These are phyloP conservation scores for Chloroceryle inda DNA, from an alignment of 2,797 vertebrate species.

Conservation along the genomic window DNA sequence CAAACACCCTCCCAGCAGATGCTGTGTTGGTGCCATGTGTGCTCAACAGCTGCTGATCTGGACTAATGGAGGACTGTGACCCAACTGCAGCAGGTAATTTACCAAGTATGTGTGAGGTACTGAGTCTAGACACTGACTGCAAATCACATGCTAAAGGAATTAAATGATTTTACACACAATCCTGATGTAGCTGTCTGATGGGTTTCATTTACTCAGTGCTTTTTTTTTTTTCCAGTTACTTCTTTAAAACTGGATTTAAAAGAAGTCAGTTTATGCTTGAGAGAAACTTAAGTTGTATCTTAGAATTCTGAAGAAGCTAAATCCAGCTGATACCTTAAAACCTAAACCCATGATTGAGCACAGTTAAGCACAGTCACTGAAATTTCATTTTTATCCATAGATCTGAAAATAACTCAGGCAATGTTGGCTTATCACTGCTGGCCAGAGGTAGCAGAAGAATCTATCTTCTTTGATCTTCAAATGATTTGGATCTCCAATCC, in stretches of 20 bases:
- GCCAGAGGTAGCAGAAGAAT: background rate
- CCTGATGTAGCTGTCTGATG: background rate
- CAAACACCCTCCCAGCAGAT: background rate
- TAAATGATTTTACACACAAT: background rate
- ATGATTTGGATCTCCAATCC: no score
- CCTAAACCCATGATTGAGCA: background rate
- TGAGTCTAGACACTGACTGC: background rate
- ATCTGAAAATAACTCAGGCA: constrained; percentile 10
- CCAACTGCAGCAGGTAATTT: background rate
- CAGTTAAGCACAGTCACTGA: background rate
- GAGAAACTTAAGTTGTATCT: background rate
- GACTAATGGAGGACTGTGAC: background rate
- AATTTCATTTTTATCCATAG: background rate
- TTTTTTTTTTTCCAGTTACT: background rate
- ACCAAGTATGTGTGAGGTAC: background rate
- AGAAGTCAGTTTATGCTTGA: background rate
- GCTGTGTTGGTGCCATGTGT: rapidly evolving
- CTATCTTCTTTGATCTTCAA: background rate
- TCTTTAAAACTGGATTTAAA: background rate
- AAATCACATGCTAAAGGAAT: background rate
- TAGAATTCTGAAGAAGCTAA: background rate
- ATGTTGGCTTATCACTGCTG: background rate
- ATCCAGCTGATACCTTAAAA: background rate
- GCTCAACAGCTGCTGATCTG: rapidly evolving
- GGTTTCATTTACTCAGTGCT: background rate